Base-by-base conservation (phyloP, 2,888 invertebrate genomes). In the Celastrina argiolus region DNA sequence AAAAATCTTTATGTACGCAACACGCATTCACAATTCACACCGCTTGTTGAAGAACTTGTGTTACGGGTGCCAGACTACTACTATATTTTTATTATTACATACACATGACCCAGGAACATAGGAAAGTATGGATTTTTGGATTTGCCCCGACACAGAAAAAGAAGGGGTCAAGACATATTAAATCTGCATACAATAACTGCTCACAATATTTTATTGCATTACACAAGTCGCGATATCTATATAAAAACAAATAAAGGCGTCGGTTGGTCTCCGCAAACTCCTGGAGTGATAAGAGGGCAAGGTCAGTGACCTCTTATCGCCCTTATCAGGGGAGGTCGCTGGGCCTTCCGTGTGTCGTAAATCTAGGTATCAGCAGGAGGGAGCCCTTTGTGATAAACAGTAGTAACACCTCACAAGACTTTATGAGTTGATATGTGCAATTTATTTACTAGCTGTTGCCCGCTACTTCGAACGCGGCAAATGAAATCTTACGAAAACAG, bases 281-380 rank as follows among this genome's bases (percentile, higher is more conserved):
- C 16, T 59, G 16, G n/a, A 2, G 16, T 31, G 59, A 34, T 31
- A 51, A 51, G 3, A 22, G 59, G 31, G 16, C 59, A 59, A 59
- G 59, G 59, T 59, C 59, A 59, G 16, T 34, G 59, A 34, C 59
- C 59, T n/a, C 16, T 59, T 59, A 59, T 59, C 59, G 34, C 16
- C 28, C n/a, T 34, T 16, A 58, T 51, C 51, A 22, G 3, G 10
- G 22, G 51, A 51, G 51, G 51, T 51, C 51, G 51, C 51, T 22
- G 31, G 31, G 16, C 31, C 34, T 59, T 59, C 31, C 31, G 59
- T 59, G 59, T 59, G 18, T 16, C 34, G 34, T 31, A 59, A 59
- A 59, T 59, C 16, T 28, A 59, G 16, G 59, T 18, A 34, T 31
- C 59, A 10, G 6, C 18, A 34, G 59, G 12, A 16, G 51, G 45